Percentiles rank a stretch among this genome's conserved stretches.
Conservation (phyloP, 2,113 vertebrate species). For the Strix uralensis region DNA sequence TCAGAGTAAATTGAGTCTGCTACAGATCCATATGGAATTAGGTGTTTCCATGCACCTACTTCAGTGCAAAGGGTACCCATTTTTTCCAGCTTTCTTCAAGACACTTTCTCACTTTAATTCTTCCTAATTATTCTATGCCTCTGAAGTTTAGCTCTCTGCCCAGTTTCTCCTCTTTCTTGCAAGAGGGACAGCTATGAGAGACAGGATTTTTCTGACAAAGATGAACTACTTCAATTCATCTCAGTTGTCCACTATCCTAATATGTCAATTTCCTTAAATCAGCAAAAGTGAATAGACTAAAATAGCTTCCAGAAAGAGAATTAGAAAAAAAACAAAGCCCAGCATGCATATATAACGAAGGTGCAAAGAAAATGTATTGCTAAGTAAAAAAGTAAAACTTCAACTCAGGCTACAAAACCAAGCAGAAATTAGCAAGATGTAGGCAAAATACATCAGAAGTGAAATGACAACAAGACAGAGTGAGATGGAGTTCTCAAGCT, state of each 20-base stretch:
- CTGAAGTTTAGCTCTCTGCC: background rate
- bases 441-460: background rate
- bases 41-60: background rate
- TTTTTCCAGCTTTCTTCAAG: background rate
- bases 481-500: background rate
- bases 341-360: background rate
- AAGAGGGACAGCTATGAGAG: background rate
- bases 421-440: background rate
- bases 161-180: background rate
- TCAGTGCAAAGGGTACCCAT: background rate
- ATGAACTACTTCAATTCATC: slow-evolving; percentile 28
- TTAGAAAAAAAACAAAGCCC: background rate
- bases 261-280: slow-evolving; percentile 38
- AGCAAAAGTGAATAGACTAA: background rate
- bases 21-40: background rate
- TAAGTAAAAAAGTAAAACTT: background rate
- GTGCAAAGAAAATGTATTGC: background rate
- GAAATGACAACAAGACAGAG: background rate
- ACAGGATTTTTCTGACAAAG: slow-evolving; percentile 5
- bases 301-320: background rate
- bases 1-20: background rate
- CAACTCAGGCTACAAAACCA: background rate
- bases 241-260: background rate
- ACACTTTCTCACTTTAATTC: background rate
- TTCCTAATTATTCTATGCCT: background rate